phyloP scores from a whole-genome alignment of 2,888 invertebrate genomes.

The Branchellion lobata region DNA sequence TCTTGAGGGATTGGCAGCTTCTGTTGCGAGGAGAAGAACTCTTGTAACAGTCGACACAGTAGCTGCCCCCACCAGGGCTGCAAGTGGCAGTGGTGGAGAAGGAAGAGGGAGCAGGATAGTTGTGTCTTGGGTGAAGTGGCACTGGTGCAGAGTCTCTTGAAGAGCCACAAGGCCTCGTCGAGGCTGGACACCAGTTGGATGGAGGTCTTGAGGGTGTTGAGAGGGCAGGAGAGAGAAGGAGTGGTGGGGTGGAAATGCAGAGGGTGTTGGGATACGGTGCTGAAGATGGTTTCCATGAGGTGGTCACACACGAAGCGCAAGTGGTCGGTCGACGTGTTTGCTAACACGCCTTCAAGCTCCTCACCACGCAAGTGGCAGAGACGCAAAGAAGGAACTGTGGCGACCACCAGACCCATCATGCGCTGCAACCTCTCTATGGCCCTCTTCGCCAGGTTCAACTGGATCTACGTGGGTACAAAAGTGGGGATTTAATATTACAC shows the following conservation, averaged over 20 bases:
- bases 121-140: slow-evolving; percentile 76
- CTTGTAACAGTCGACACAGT: slow-evolving; percentile 77
- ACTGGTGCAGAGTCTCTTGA: slow-evolving; percentile 74
- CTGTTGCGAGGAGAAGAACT: slow-evolving; percentile 77
- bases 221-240: slow-evolving; percentile 11
- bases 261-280: background rate
- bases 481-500: too few species aligned
- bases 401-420: too few species aligned
- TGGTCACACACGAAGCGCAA: slow-evolving; percentile 32
- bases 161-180: slow-evolving; percentile 63
- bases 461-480: slow-evolving; percentile 64
- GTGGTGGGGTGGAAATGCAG: background rate
- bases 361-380: background rate
- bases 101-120: slow-evolving; percentile 65
- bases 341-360: background rate
- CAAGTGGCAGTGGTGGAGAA: slow-evolving; percentile 75
- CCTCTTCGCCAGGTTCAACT: slow-evolving; percentile 75
- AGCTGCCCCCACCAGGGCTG: slow-evolving; percentile 87
- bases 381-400: too few species aligned
- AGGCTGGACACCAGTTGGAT: slow-evolving; percentile 8
- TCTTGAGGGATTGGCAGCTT: slow-evolving; percentile 81
- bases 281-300: background rate
- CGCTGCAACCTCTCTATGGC: slow-evolving; percentile 72
- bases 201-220: background rate
- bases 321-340: slow-evolving; percentile 11